Conservation (phyloP, 2,113 vertebrate species). For the Pomatostomus ruficeps region DNA sequence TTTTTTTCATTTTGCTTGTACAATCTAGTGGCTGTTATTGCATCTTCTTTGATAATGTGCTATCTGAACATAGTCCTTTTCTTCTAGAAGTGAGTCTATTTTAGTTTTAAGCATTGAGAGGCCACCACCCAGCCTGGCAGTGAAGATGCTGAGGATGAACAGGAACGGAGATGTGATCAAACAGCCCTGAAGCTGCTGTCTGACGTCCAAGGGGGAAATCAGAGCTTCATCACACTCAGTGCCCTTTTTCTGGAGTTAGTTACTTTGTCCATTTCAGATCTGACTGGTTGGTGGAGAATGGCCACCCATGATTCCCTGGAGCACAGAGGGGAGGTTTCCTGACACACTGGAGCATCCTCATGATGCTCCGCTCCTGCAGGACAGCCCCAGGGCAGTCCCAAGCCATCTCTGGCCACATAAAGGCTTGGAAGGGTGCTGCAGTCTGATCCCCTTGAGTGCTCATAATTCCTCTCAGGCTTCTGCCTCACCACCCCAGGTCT, state of each 20-base stretch:
- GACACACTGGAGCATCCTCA: not conserved
- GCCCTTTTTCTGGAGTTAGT: not conserved
- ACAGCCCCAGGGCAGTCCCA: not conserved
- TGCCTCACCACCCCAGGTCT: not conserved
- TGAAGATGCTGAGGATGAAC: not conserved
- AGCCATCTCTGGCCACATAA: not conserved
- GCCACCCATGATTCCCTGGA: not conserved
- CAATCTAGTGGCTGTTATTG: not conserved
- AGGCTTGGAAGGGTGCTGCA: not conserved
- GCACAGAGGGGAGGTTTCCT: not conserved
- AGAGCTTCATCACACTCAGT: not conserved
- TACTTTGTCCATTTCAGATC: not conserved
- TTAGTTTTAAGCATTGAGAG: not conserved
- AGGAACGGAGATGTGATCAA: not conserved
- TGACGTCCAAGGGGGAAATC: not conserved
- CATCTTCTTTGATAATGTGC: not conserved
- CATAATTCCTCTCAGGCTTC: not conserved
- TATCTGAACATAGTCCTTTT: not conserved
- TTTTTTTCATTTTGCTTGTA: not conserved
- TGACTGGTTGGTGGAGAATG: fast-evolving
- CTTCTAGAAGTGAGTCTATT: not conserved
- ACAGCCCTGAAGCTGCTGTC: not conserved
- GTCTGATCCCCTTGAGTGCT: not conserved
- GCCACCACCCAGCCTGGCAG: not conserved
- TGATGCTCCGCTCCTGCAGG: not conserved